phyloP scores from a whole-genome alignment of 2,113 vertebrate genomes.

The Prionailurus bengalensis region DNA sequence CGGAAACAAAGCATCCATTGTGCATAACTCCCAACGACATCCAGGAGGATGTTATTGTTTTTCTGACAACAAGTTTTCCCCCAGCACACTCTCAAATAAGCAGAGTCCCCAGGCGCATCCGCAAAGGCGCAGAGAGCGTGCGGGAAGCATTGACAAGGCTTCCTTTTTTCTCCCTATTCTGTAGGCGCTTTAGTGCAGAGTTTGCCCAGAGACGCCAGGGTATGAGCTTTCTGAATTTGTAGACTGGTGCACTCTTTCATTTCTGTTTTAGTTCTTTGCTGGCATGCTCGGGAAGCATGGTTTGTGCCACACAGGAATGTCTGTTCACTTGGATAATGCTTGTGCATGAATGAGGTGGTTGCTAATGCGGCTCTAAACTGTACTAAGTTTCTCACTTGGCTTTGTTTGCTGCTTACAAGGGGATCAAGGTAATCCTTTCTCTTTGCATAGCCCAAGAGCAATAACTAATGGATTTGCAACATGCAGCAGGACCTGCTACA shows the following conservation, averaged over 20 bases:
- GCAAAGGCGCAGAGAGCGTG: neutral
- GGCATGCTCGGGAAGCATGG: constrained; percentile 90
- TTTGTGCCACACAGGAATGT: constrained; percentile 89
- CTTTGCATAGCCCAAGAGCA: constrained; percentile 67
- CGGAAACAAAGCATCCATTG: constrained; percentile 76
- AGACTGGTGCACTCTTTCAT: constrained; percentile 88
- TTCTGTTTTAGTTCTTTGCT: constrained; percentile 89
- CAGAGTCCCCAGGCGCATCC: neutral
- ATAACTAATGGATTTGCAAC: constrained; percentile 39
- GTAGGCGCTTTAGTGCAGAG: constrained; percentile 81
- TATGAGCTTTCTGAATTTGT: constrained; percentile 77
- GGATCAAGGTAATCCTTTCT: constrained; percentile 94
- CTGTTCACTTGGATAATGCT: constrained; percentile 86
- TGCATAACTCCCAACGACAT: constrained; percentile 47
- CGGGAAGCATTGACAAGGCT: constrained; percentile 81
- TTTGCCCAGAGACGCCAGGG: constrained; percentile 82
- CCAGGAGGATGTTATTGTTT: constrained; percentile 24
- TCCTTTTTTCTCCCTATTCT: constrained; percentile 79
- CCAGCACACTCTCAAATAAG: constrained; percentile 57
- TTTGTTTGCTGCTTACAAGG: constrained; percentile 95
- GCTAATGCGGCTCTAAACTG: constrained; percentile 81
- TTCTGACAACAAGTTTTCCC: constrained; percentile 41
- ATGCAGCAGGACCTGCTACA: neutral
- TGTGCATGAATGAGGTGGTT: constrained; percentile 90
- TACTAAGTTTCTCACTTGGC: constrained; percentile 93